Percentiles rank a stretch among this genome's conserved stretches.
These are phyloP conservation scores for Herminia tarsipennalis DNA, from an alignment of 2,888 invertebrate genomes.

Conservation along the genomic window DNA sequence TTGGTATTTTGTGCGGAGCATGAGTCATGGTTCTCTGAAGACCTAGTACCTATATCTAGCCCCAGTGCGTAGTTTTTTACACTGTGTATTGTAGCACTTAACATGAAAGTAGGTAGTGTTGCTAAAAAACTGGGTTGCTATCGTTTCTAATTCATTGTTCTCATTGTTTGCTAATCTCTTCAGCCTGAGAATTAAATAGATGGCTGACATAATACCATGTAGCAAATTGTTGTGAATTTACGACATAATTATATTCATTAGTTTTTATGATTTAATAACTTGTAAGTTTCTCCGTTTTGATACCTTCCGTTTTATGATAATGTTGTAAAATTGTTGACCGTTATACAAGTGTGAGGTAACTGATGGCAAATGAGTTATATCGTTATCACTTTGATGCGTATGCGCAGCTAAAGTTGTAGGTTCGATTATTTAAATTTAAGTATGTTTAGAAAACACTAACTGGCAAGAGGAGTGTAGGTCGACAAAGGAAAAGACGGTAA, in stretches of 20 bases:
- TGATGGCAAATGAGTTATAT: no score
- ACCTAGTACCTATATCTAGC: no score
- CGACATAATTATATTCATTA: conserved; percentile 14
- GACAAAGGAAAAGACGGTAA: no score
- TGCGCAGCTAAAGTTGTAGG: no score
- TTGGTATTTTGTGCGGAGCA: no score
- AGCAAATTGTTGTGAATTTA: conserved; percentile 8
- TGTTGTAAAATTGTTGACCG: background rate
- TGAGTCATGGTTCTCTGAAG: no score
- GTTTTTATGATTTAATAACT: conserved; percentile 8
- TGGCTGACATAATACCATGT: conserved; percentile 30
- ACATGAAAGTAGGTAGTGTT: conserved; percentile 39
- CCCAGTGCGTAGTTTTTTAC: no score
- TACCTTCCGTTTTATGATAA: background rate
- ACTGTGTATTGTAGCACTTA: conserved; percentile 3
- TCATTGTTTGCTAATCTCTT: conserved; percentile 37
- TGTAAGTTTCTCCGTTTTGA: conserved; percentile 9
- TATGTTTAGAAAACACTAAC: no score
- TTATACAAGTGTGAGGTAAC: no score
- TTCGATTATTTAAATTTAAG: no score
- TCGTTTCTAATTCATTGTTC: conserved; percentile 47
- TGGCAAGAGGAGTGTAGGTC: no score
- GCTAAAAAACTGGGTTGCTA: conserved; percentile 39
- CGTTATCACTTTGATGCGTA: no score
- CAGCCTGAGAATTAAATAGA: conserved; percentile 29